A percentile compares a stretch with the other conserved stretches of the same genome.
Evolutionary conservation across 1,140 invertebrate species (phyloP).

Genomic region (Drosophila ironensis): DNA sequence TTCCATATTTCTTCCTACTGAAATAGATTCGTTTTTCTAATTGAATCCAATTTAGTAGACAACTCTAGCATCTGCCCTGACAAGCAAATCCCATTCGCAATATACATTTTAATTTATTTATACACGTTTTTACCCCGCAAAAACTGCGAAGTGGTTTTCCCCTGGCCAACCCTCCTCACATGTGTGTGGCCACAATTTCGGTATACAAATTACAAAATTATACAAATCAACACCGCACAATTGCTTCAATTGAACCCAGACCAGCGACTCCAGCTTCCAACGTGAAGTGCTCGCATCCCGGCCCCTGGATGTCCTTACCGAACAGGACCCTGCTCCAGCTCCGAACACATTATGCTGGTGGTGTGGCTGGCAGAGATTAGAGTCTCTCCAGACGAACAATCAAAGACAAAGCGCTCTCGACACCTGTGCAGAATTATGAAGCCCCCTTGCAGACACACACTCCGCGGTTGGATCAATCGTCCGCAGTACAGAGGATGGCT

Average conservation of each 20-base stretch:
- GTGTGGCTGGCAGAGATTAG: slow-evolving; percentile 71
- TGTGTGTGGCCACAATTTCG: slow-evolving; percentile 72
- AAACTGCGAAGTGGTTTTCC: slow-evolving; percentile 48
- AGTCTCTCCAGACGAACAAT: slow-evolving; percentile 66
- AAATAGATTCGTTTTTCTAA: no score
- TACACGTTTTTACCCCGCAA: slow-evolving; percentile 50
- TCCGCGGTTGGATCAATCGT: slow-evolving; percentile 31
- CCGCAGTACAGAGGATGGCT: background rate
- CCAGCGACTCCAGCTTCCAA: slow-evolving; percentile 2
- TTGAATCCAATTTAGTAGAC: no score
- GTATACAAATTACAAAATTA: slow-evolving; percentile 81
- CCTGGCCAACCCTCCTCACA: slow-evolving; percentile 27
- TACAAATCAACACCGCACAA: slow-evolving; percentile 78
- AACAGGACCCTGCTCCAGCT: background rate
- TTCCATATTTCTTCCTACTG: no score
- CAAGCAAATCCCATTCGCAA: background rate
- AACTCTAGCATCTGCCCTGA: slow-evolving; percentile 20
- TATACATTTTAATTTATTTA: slow-evolving; percentile 75
- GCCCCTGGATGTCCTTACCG: background rate
- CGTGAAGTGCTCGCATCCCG: slow-evolving; percentile 24
- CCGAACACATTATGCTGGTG: slow-evolving; percentile 27
- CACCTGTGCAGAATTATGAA: slow-evolving; percentile 73
- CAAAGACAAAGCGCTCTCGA: slow-evolving; percentile 72
- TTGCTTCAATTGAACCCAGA: slow-evolving; percentile 74
- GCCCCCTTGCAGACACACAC: slow-evolving; percentile 41